Conservation (phyloP, 2,113 vertebrate genomes). For the Pao palembangensis region DNA sequence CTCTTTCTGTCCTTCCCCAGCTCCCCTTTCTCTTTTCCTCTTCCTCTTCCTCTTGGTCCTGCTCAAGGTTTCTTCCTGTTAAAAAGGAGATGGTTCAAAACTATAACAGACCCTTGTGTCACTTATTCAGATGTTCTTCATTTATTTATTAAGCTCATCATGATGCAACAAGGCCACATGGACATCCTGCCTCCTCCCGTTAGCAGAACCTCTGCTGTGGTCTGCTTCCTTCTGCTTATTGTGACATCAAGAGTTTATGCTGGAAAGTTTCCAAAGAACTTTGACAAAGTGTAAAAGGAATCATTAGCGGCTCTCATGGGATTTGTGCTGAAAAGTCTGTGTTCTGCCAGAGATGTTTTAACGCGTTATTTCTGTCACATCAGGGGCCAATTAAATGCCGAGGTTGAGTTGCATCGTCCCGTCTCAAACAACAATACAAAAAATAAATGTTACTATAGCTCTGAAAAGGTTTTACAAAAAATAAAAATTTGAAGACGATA, state of each 20-base stretch:
- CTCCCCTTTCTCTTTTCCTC: too few relatives aligned
- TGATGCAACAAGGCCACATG: too few relatives aligned
- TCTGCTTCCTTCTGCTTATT: neutral
- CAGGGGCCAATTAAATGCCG: constrained; percentile 53
- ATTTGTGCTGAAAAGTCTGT: constrained; percentile 18
- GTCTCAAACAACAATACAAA: constrained; percentile 8
- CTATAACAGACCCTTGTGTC: too few relatives aligned
- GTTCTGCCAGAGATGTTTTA: constrained; percentile 26
- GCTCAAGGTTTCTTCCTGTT: too few relatives aligned
- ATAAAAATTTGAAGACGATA: neutral
- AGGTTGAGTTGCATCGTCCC: neutral
- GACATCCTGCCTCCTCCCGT: too few relatives aligned
- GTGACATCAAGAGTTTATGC: constrained; percentile 38
- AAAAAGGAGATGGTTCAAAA: too few relatives aligned
- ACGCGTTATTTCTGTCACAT: constrained; percentile 52
- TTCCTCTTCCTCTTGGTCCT: too few relatives aligned
- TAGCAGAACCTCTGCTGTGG: too few relatives aligned
- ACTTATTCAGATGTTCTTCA: too few relatives aligned
- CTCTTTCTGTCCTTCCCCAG: too few relatives aligned
- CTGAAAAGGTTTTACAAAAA: too few relatives aligned
- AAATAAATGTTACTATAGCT: neutral
- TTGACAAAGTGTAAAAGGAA: constrained; percentile 47
- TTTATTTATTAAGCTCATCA: too few relatives aligned
- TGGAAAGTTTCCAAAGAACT: constrained; percentile 39
- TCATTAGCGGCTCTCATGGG: constrained; percentile 53